Percentiles rank a stretch among this genome's conserved stretches.
phyloP scores from a whole-genome alignment of 2,888 invertebrate genomes.

The Hemaris fuciformis region DNA sequence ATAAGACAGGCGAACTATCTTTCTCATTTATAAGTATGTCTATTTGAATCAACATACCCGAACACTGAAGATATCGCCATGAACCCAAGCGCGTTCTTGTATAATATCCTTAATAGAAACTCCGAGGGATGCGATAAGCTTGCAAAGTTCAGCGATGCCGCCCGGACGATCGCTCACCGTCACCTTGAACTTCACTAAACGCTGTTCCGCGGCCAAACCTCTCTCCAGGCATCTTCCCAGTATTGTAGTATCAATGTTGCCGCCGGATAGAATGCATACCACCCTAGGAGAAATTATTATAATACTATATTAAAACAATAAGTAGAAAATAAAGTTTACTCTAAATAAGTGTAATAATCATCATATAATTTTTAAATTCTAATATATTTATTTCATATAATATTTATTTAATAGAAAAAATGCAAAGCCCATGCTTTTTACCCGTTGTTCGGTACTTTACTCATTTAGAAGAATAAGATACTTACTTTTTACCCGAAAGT shows the following conservation, averaged over 20 bases:
- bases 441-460: too few species aligned
- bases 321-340: too few species aligned
- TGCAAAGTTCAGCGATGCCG: slow-evolving; percentile 92
- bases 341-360: too few species aligned
- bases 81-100: slow-evolving; percentile 97
- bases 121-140: slow-evolving; percentile 87
- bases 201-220: slow-evolving; percentile 92
- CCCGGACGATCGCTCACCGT: slow-evolving; percentile 93
- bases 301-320: not conserved
- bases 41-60: slow-evolving; percentile 43
- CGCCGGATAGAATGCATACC: slow-evolving; percentile 91
- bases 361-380: too few species aligned
- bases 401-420: too few species aligned
- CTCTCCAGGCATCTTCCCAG: slow-evolving; percentile 93
- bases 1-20: too few species aligned
- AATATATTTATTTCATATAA: too few species aligned
- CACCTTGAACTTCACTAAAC: slow-evolving; percentile 81
- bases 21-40: too few species aligned
- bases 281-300: slow-evolving; percentile 80
- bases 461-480: slow-evolving; percentile 57
- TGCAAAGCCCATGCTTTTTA: not conserved
- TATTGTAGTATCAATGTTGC: slow-evolving; percentile 96
- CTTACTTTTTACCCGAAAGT: slow-evolving; percentile 89
- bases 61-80: slow-evolving; percentile 90
- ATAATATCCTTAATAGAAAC: slow-evolving; percentile 97